Percentiles rank a stretch among this genome's conserved stretches.
Conservation (phyloP, 2,113 vertebrate species). For the Lasiurus cinereus region DNA sequence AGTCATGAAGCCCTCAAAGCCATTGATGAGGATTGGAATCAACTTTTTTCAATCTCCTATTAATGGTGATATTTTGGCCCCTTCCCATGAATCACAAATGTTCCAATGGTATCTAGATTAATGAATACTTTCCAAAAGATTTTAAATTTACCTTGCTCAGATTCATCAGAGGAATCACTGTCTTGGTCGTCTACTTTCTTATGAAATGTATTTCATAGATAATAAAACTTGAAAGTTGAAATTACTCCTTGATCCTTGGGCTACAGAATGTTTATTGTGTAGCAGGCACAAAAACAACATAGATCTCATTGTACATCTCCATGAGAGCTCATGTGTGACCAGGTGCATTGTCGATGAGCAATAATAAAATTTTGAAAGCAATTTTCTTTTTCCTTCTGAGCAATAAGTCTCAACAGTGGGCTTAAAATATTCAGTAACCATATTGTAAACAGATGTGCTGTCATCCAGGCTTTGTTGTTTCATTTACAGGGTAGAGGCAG, state of each 20-base stretch:
- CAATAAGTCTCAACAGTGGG: neutral
- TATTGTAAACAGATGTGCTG: neutral
- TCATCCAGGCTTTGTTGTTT: neutral
- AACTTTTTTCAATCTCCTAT: neutral
- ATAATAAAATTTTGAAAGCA: neutral
- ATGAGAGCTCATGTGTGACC: neutral
- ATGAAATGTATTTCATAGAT: neutral
- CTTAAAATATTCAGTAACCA: neutral
- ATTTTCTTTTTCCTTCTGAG: neutral
- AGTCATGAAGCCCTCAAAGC: neutral
- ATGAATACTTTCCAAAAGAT: neutral
- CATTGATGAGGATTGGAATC: neutral
- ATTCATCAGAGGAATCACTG: neutral
- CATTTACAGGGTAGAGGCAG: neutral
- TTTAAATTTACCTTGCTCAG: neutral
- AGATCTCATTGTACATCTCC: neutral
- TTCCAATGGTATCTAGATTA: neutral
- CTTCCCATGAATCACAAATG: neutral
- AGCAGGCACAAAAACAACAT: neutral
- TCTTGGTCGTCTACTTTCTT: neutral
- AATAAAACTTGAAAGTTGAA: neutral
- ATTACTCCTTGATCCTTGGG: neutral
- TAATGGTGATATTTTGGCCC: neutral
- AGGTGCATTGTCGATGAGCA: neutral
- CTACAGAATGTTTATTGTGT: neutral